Evolutionary conservation across 2,113 vertebrate genomes (phyloP), one percentile per base, ranked within the genome.

Genomic region (Menura novaehollandiae): DNA sequence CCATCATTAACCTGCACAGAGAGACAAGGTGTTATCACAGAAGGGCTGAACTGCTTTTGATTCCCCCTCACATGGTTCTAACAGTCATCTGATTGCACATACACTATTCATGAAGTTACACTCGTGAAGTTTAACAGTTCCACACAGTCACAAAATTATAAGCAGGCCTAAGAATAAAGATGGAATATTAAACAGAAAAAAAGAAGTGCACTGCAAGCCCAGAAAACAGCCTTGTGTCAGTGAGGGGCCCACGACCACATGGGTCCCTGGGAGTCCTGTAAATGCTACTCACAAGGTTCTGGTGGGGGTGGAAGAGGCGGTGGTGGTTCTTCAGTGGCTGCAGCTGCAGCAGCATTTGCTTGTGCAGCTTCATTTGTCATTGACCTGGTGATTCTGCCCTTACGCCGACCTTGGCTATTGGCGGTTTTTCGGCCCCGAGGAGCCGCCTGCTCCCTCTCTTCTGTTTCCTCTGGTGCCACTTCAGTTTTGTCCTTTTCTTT

Each of bases 401-500:
- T 99, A 28, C 99, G 98, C 16, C 99, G 99, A 77, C 99, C 99
- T 97, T 99, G 99, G 95, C 99, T 99, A 91, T 99, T 99, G 95
- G 99, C 99, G 3, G 99, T 99, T 98, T 99, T 99, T 89, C 99
- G 98, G 55, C 99, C 99, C 89, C 99, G 98, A 8, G 99, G 98
- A 60, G 98, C 98, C 41, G 98, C 98, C 97, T 99, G 99, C 97
- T 99, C 99, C 95, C 99, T 99, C 56, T 99, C 99, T 95, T 99
- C 99, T 35, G 98, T 98, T 95, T 99, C 99, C 95, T 99, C 99
- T 89, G 98, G 94, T 87, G 97, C 97, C 28, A 75, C 93, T 97
- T 99, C 99, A 78, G 98, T 98, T 98, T 99, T 99, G 74, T 99
- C 99, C 98, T 99, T 99, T 98, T 99, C 99, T 98, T 99, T 99